Evolutionary conservation across 2,797 vertebrate species (phyloP).

Genomic region (Spinibarbus caldwelli): DNA sequence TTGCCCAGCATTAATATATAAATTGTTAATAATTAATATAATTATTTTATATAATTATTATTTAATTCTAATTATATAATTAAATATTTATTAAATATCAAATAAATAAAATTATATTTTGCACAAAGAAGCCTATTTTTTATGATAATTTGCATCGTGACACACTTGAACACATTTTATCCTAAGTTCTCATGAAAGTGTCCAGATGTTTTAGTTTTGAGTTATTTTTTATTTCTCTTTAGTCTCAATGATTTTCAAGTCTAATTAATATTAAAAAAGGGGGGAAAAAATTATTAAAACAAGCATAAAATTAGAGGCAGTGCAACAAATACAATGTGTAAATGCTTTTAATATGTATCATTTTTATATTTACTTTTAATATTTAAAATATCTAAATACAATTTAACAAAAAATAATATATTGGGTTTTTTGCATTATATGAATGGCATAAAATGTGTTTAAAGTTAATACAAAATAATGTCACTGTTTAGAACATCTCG

Average conservation of each 20-base stretch:
- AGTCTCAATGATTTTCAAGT: background rate
- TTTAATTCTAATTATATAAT: background rate
- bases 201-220: background rate
- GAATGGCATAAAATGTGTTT: constrained; percentile 10
- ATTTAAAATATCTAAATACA: constrained; percentile 5
- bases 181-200: background rate
- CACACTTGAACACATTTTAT: background rate
- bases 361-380: constrained; percentile 27
- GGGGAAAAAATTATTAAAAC: background rate
- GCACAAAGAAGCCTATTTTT: background rate
- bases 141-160: background rate
- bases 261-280: background rate
- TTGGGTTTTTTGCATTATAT: background rate
- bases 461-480: background rate
- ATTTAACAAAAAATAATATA: constrained; percentile 24
- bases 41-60: background rate
- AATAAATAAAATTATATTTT: background rate
- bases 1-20: too few species aligned
- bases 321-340: background rate
- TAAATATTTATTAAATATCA: background rate
- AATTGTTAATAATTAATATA: too few species aligned
- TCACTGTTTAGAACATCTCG: background rate
- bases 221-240: background rate
- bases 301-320: background rate
- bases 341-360: constrained; percentile 24